A percentile compares a stretch with the other conserved stretches of the same genome.
Conservation (phyloP, 2,113 vertebrate species). For the Atherinomorus stipes region DNA sequence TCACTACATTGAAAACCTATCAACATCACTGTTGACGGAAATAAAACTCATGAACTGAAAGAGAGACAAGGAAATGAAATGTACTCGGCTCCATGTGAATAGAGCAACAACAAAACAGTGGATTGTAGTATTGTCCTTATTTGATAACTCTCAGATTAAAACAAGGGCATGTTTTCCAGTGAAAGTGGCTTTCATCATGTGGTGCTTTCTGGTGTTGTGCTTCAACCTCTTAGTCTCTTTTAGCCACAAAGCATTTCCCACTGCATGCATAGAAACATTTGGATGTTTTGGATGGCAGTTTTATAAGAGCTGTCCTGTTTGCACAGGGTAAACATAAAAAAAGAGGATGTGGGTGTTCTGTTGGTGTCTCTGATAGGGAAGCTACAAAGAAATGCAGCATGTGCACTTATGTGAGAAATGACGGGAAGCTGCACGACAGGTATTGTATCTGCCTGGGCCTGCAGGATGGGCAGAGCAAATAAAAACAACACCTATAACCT, state of each 20-base stretch:
- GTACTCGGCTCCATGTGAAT: background rate
- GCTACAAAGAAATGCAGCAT: constrained; percentile 47
- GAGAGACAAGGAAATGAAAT: constrained; percentile 9
- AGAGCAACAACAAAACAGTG: background rate
- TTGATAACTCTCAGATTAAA: background rate
- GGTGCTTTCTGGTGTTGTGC: no score
- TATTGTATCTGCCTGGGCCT: constrained; percentile 50
- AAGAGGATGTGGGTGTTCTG: constrained; percentile 28
- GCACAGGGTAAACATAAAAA: constrained; percentile 23
- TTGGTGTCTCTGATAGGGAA: constrained; percentile 17
- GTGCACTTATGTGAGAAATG: constrained; percentile 63
- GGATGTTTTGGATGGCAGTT: constrained; percentile 2
- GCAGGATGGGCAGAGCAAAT: constrained; percentile 44
- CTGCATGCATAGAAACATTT: background rate
- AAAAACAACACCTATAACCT: constrained; percentile 7
- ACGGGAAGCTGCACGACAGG: constrained; percentile 52
- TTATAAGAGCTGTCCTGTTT: constrained; percentile 8
- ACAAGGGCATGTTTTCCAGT: background rate
- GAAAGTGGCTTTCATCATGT: no score
- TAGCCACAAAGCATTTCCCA: background rate
- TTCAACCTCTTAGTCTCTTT: background rate
- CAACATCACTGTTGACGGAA: constrained; percentile 28
- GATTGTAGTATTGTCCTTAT: background rate
- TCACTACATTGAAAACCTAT: no score
- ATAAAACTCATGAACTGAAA: constrained; percentile 27